Percentiles rank a stretch among this genome's conserved stretches.
These are phyloP conservation scores for Periphyllus acericola DNA, from an alignment of 2,888 invertebrate genomes.

Conservation along the genomic window DNA sequence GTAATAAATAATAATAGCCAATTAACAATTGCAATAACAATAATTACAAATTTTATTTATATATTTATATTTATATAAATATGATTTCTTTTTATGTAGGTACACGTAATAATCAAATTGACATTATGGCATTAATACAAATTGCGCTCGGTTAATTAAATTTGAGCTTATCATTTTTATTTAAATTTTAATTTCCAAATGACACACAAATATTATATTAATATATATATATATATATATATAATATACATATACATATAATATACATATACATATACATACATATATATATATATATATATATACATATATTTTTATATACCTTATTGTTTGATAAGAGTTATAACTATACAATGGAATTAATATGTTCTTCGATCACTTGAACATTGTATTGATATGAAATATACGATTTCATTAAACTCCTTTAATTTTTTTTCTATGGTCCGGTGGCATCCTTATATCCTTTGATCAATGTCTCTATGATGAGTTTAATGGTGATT, in stretches of 20 bases:
- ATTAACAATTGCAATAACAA: slow-evolving; percentile 58
- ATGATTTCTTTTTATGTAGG: slow-evolving; percentile 32
- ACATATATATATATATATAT: neutral
- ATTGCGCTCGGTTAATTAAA: slow-evolving; percentile 49
- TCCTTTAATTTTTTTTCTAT: neutral
- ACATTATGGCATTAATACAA: slow-evolving; percentile 46
- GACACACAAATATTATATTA: neutral
- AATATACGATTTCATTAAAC: slow-evolving; percentile 26
- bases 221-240: neutral
- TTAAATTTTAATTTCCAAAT: slow-evolving; percentile 49
- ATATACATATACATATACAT: no score
- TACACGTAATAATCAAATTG: slow-evolving; percentile 51
- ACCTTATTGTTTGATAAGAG: slow-evolving; percentile 24
- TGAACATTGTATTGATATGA: slow-evolving; percentile 47
- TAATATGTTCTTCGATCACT: slow-evolving; percentile 12
- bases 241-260: neutral
- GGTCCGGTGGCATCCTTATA: slow-evolving; percentile 66
- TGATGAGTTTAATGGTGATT: slow-evolving; percentile 86
- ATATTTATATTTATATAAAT: slow-evolving; percentile 52
- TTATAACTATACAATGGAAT: slow-evolving; percentile 3
- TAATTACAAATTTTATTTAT: slow-evolving; percentile 53
- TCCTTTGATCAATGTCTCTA: slow-evolving; percentile 84
- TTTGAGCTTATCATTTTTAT: slow-evolving; percentile 50
- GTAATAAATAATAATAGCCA: slow-evolving; percentile 51
- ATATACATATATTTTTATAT: neutral